Evolutionary conservation across 1,140 invertebrate genomes (phyloP).

Genomic region (Formica selysi): DNA sequence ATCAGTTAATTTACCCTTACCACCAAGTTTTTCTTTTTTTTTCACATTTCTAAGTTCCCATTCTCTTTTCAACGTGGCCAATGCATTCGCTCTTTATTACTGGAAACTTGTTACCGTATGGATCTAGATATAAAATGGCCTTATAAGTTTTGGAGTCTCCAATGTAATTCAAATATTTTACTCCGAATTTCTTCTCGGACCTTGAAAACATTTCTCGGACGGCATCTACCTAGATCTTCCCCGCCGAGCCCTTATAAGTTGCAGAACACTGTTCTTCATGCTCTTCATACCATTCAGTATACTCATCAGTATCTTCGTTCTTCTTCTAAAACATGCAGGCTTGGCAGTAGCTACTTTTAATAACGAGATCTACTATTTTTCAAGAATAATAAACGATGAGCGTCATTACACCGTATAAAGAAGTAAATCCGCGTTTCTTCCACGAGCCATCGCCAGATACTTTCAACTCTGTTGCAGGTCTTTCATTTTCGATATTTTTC

Average conservation of each 20-base stretch:
- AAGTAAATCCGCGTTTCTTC: constrained; percentile 70
- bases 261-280: constrained; percentile 35
- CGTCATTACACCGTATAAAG: constrained; percentile 68
- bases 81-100: not conserved
- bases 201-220: not conserved
- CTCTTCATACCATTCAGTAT: constrained; percentile 52
- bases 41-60: not conserved
- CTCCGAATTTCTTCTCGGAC: not conserved
- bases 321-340: constrained; percentile 36
- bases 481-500: too few species aligned
- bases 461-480: constrained; percentile 10
- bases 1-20: not conserved
- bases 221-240: not conserved
- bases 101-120: not conserved
- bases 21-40: not conserved
- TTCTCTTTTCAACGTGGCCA: not conserved
- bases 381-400: constrained; percentile 70
- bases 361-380: constrained; percentile 67
- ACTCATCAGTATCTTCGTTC: constrained; percentile 42
- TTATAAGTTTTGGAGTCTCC: not conserved
- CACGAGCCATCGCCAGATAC: constrained; percentile 64
- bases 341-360: constrained; percentile 43
- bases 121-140: not conserved
- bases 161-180: not conserved
- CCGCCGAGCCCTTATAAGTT: constrained; percentile 49